phyloP scores from a whole-genome alignment of 2,888 invertebrate species.

The Aleiodes alternator region DNA sequence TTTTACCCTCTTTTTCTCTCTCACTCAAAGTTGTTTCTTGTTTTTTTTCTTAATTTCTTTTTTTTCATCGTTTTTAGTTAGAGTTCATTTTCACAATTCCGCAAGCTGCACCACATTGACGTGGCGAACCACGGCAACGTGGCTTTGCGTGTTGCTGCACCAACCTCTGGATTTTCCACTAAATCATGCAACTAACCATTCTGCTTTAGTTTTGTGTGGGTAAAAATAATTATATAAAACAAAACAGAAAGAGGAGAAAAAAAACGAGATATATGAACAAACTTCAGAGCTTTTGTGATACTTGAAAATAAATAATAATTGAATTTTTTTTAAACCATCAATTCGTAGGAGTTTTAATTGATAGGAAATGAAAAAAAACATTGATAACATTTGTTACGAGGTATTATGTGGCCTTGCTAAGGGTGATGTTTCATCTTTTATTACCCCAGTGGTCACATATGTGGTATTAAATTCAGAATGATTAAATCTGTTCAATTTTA shows the following conservation, averaged over 20 bases:
- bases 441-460: slow-evolving; percentile 5
- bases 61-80: slow-evolving; percentile 5
- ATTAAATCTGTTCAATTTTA: slow-evolving; percentile 17
- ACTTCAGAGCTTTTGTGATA: too few species aligned
- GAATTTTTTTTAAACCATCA: not conserved
- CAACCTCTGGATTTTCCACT: slow-evolving; percentile 28
- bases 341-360: too few species aligned
- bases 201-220: not conserved
- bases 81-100: slow-evolving; percentile 24
- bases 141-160: slow-evolving; percentile 31
- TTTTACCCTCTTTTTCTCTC: slow-evolving; percentile 32
- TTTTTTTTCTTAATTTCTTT: slow-evolving; percentile 9
- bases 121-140: slow-evolving; percentile 19
- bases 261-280: not conserved
- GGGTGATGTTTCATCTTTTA: slow-evolving; percentile 1
- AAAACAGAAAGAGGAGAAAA: not conserved
- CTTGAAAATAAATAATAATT: too few species aligned
- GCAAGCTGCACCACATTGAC: slow-evolving; percentile 21
- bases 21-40: not conserved
- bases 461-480: slow-evolving; percentile 17
- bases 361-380: not conserved
- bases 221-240: slow-evolving; percentile 12
- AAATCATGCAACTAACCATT: slow-evolving; percentile 16
- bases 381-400: not conserved
- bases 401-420: slow-evolving; percentile 1